Evolutionary conservation across 1,140 invertebrate species (phyloP).

Genomic region (Hesperophylax magnus): DNA sequence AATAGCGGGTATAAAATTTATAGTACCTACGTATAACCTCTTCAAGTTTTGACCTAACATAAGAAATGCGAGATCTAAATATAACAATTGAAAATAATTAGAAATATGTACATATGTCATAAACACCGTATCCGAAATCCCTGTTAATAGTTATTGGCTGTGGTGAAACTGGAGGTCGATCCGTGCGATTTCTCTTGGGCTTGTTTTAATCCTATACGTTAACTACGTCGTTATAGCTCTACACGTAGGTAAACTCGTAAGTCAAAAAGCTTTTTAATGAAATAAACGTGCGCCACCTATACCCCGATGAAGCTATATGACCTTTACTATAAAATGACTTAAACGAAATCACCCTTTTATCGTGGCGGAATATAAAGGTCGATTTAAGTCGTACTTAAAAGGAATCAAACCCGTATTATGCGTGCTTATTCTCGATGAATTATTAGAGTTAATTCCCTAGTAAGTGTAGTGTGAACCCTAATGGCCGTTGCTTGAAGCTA

Average conservation of each 20-base stretch:
- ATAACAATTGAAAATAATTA: no score
- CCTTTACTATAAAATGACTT: conserved; percentile 24
- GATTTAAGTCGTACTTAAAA: background rate
- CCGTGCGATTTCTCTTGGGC: no score
- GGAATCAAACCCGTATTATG: background rate
- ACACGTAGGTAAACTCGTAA: background rate
- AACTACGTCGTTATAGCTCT: no score
- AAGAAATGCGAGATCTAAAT: no score
- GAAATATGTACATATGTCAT: no score
- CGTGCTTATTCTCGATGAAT: background rate
- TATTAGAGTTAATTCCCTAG: background rate
- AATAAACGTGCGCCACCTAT: conserved; percentile 1
- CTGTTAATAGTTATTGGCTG: no score
- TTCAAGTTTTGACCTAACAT: no score
- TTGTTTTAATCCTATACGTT: no score
- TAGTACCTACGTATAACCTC: no score
- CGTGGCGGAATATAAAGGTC: background rate
- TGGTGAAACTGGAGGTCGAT: no score
- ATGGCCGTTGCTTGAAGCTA: background rate
- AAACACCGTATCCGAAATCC: no score
- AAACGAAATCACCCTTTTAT: conserved; percentile 26
- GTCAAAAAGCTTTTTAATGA: conserved; percentile 19
- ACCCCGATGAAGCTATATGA: background rate
- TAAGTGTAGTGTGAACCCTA: background rate
- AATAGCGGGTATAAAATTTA: no score